Evolutionary conservation across 2,888 invertebrate genomes (phyloP), one percentile per base, ranked within the genome.

Genomic region (Rhopalosiphum nymphaeae): DNA sequence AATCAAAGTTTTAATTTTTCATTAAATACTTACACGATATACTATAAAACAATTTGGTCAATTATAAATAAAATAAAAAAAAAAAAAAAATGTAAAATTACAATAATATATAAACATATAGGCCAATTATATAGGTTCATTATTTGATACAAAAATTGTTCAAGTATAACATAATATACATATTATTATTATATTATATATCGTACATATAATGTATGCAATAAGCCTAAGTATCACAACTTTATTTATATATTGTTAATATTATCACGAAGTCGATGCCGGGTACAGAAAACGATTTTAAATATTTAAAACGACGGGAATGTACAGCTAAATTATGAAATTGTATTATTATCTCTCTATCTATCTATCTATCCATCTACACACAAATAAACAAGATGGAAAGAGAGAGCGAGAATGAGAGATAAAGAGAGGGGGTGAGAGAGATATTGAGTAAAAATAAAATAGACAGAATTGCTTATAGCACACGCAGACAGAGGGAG

Each of bases 201-300:
- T 67, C 61, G 61, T 67, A 67, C 46, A 21, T 61, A 46, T 67
- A 46, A 67, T 36, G 78, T 78, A n/a, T 86, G 46, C 86, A 86
- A 61, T 90, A 67, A 90, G n/a, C 61, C 90, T 90, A 90, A 36
- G 90, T 92, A 92, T 86, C 92, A 92, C 92, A 92, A 92, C 61
- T 92, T 92, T 87, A 36, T 90, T 36, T 78, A 78, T 36, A 78
- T 36, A 78, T 78, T 36, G 78, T 90, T 90, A 67, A 61, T 56
- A 61, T 46, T 78, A 89, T 29, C n/a, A 46, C 46, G 61, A 67
- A 78, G 46, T 49, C 61, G 61, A 67, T 26, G 57, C 29, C 57
- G 29, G 67, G 46, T 25, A 78, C 36, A 44, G 49, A 78, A 46
- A 67, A 90, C 49, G 29, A 67, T 46, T 90, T 89, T 90, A 26